A percentile compares a stretch with the other conserved stretches of the same genome.
phyloP scores from a whole-genome alignment of 2,888 invertebrate species.

The Plagodis pulveraria region DNA sequence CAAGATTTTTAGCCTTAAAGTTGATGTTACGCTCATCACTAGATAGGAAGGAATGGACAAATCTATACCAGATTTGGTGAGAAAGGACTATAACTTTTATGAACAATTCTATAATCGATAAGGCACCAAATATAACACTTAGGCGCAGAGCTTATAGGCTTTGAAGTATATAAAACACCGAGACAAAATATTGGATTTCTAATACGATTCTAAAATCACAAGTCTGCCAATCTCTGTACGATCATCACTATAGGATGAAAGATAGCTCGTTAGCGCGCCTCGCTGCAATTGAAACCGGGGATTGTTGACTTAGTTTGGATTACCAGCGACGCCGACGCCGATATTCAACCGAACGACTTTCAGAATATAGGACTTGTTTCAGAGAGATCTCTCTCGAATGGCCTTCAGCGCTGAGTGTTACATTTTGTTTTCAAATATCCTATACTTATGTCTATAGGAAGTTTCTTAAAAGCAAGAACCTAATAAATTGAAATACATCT shows the following conservation, averaged over 20 bases:
- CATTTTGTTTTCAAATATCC: slow-evolving; percentile 8
- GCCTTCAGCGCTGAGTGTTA: slow-evolving; percentile 4
- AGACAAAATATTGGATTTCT: too few relatives aligned
- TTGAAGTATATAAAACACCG: too few relatives aligned
- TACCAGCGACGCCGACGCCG: slow-evolving; percentile 37
- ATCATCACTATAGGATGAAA: slow-evolving; percentile 21
- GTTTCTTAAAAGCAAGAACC: too few relatives aligned
- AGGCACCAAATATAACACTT: not conserved
- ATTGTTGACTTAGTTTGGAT: slow-evolving; percentile 47
- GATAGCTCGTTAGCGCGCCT: slow-evolving; percentile 46
- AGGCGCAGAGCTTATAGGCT: not conserved
- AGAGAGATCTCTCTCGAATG: slow-evolving; percentile 17
- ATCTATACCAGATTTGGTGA: not conserved
- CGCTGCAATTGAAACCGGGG: slow-evolving; percentile 45
- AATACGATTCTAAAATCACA: not conserved
- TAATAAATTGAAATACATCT: too few relatives aligned
- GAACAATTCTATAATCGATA: too few relatives aligned
- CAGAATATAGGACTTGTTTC: slow-evolving; percentile 38
- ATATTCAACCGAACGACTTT: slow-evolving; percentile 40
- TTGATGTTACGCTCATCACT: slow-evolving; percentile 30
- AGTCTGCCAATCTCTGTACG: slow-evolving; percentile 8
- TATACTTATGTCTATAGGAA: not conserved
- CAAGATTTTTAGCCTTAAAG: slow-evolving; percentile 35
- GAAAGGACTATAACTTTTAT: not conserved
- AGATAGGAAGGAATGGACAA: not conserved